Percentiles rank a stretch among this genome's conserved stretches.
phyloP scores from a whole-genome alignment of 2,797 vertebrate genomes.

The Eulemur coronatus region DNA sequence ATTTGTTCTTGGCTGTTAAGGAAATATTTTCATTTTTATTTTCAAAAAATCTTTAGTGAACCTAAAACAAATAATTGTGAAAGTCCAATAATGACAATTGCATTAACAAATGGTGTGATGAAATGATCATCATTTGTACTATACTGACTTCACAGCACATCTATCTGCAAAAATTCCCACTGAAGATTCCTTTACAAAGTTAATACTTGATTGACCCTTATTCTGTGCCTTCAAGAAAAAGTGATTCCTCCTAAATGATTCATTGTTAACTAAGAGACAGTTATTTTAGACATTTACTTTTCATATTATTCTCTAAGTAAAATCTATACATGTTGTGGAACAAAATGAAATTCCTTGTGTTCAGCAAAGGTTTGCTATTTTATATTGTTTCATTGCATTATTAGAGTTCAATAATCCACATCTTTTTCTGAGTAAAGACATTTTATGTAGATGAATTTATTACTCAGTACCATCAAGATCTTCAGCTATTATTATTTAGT shows the following conservation, averaged over 20 bases:
- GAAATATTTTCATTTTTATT: conserved; percentile 56
- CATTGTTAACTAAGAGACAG: not conserved
- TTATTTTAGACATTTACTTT: not conserved
- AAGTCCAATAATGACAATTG: not conserved
- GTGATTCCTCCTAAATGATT: not conserved
- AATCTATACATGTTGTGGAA: not conserved
- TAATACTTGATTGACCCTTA: not conserved
- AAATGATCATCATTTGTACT: conserved; percentile 27
- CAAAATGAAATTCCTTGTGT: not conserved
- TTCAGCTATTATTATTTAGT: not conserved
- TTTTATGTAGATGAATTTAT: not conserved
- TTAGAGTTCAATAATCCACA: not conserved
- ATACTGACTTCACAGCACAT: not conserved
- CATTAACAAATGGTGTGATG: not conserved
- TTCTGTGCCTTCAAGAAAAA: not conserved
- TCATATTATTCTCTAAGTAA: not conserved
- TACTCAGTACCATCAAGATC: not conserved
- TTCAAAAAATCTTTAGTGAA: not conserved
- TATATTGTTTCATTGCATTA: not conserved
- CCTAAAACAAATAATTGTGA: conserved; percentile 56
- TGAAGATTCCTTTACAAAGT: not conserved
- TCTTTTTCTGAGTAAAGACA: not conserved
- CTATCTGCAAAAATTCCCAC: not conserved
- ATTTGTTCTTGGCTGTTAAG: conserved; percentile 80
- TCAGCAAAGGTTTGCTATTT: not conserved